Evolutionary conservation across 1,140 invertebrate genomes (phyloP).

Genomic region (Drosophila repletoides): DNA sequence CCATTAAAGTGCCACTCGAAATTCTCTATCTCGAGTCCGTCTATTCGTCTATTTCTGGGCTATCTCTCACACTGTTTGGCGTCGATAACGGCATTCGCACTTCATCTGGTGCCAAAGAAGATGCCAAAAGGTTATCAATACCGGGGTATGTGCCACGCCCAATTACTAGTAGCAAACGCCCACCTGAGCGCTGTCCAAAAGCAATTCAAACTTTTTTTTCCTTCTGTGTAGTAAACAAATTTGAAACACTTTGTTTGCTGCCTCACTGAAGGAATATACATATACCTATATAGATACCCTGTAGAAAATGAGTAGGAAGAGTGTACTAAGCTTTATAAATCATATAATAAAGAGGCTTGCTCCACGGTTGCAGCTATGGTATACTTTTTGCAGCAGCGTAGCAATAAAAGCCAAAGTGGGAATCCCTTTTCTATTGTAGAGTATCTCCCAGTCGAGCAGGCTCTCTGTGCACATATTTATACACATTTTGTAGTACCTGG

Average conservation of each 20-base stretch:
- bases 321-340: no score
- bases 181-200: constrained; percentile 52
- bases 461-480: no score
- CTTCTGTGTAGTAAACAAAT: constrained; percentile 73
- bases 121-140: constrained; percentile 57
- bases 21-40: background rate
- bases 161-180: constrained; percentile 47
- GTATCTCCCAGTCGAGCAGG: no score
- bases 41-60: background rate
- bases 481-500: background rate
- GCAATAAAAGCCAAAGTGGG: no score
- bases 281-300: background rate
- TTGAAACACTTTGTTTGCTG: constrained; percentile 73
- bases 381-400: no score
- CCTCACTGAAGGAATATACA: constrained; percentile 26
- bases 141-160: constrained; percentile 48
- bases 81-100: constrained; percentile 48
- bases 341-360: no score
- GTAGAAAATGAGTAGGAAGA: no score
- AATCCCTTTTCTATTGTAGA: no score
- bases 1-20: constrained; percentile 32
- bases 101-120: constrained; percentile 51
- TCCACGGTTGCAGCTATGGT: no score
- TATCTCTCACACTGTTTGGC: constrained; percentile 2
- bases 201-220: constrained; percentile 44